These are phyloP conservation scores for Netelia inedita DNA, from an alignment of 2,888 invertebrate genomes.

Conservation along the genomic window DNA sequence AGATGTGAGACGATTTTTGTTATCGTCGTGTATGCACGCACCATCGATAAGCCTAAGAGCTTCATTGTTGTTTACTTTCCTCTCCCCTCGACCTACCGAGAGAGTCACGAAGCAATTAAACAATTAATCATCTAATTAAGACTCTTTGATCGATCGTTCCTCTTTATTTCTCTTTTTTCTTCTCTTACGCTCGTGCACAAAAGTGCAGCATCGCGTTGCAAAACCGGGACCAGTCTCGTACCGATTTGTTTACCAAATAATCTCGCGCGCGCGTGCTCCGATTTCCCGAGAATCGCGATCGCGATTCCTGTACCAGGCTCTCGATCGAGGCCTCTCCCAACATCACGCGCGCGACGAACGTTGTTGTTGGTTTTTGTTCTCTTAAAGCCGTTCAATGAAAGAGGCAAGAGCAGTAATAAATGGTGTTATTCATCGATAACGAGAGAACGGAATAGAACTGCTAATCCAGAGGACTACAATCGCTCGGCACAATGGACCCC, in stretches of 20 bases:
- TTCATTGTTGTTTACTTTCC: slow-evolving; percentile 71
- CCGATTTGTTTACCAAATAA: slow-evolving; percentile 76
- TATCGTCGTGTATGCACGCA: slow-evolving; percentile 73
- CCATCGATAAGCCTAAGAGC: slow-evolving; percentile 75
- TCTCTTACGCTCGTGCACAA: slow-evolving; percentile 13
- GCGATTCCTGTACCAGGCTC: slow-evolving; percentile 60
- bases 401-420: slow-evolving; percentile 27
- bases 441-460: slow-evolving; percentile 39
- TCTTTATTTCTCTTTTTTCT: slow-evolving; percentile 27
- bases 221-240: slow-evolving; percentile 58
- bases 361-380: slow-evolving; percentile 50
- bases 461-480: slow-evolving; percentile 46
- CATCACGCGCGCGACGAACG: slow-evolving; percentile 47
- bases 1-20: slow-evolving; percentile 71
- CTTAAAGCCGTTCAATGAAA: slow-evolving; percentile 53
- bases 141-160: slow-evolving; percentile 73
- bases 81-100: slow-evolving; percentile 6
- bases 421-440: slow-evolving; percentile 63
- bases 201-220: slow-evolving; percentile 61
- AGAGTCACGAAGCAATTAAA: slow-evolving; percentile 75
- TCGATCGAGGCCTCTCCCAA: slow-evolving; percentile 50
- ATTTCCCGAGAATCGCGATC: slow-evolving; percentile 67
- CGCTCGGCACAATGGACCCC: slow-evolving; percentile 42
- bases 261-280: slow-evolving; percentile 47
- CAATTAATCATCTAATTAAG: slow-evolving; percentile 83